Conservation (phyloP, 2,797 vertebrate species). For the Alouatta caraya region DNA sequence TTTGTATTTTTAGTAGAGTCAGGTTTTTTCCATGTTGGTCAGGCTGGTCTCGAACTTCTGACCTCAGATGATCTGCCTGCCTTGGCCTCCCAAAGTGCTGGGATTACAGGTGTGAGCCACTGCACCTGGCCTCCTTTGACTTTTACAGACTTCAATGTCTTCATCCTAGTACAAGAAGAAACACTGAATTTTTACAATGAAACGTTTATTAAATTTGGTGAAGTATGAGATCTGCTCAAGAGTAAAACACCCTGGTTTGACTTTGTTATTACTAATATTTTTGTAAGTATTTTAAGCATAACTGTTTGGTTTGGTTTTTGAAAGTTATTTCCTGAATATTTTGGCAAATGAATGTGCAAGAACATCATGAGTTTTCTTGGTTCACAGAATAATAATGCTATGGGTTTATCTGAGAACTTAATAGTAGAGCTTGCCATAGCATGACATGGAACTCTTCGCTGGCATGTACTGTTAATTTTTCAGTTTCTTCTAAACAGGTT, state of each 20-base stretch:
- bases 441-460: not conserved
- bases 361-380: not conserved
- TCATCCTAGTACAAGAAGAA: not conserved
- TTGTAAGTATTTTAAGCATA: not conserved
- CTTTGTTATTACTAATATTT: not conserved
- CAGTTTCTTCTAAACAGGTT: not conserved
- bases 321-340: constrained; percentile 4
- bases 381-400: not conserved
- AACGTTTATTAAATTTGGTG: not conserved
- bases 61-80: too few species aligned
- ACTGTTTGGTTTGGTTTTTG: not conserved
- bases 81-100: too few species aligned
- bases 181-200: not conserved
- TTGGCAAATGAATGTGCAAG: not conserved
- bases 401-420: not conserved
- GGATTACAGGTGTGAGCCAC: too few species aligned
- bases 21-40: too few species aligned
- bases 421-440: not conserved
- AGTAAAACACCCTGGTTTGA: not conserved
- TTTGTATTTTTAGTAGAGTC: too few species aligned
- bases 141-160: not conserved
- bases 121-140: not conserved
- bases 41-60: too few species aligned
- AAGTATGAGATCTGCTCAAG: not conserved
- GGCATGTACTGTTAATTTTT: not conserved